Percentiles rank a stretch among this genome's conserved stretches.
These are phyloP conservation scores for Geodia barretti DNA, from an alignment of 37 sponge, comb jelly and placozoan genomes.

Conservation along the genomic window DNA sequence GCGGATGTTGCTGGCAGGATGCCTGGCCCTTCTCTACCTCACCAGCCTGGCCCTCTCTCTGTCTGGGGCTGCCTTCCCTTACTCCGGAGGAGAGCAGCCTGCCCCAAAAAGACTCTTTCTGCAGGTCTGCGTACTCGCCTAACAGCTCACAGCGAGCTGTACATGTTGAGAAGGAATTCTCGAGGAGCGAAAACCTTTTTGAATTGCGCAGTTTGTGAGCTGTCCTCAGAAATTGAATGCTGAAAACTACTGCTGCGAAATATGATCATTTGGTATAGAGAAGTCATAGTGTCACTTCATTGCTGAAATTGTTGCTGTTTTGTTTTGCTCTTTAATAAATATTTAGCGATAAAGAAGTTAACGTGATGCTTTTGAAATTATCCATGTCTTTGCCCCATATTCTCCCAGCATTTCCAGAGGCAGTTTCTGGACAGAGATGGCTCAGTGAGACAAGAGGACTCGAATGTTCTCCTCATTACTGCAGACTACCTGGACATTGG, in stretches of 20 bases:
- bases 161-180: no score
- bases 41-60: neutral
- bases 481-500: constrained; percentile 43
- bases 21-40: neutral
- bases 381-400: neutral
- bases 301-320: neutral
- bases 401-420: constrained; percentile 35
- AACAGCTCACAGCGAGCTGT: no score
- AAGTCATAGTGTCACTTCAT: neutral
- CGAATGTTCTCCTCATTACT: constrained; percentile 14
- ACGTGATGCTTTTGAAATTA: neutral
- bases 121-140: neutral
- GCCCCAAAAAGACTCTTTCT: constrained; percentile 50
- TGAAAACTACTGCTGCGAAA: no score
- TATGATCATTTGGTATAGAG: neutral
- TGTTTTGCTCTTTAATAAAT: neutral
- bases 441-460: constrained; percentile 1
- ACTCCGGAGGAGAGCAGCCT: constrained; percentile 29
- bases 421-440: constrained; percentile 20
- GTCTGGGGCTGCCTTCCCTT: constrained; percentile 24
- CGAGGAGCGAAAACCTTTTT: no score
- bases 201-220: neutral
- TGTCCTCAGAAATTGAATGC: neutral
- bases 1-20: neutral
- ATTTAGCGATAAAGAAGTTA: neutral